Conservation (phyloP, 1,140 invertebrate species). For the Melanaphis sacchari region DNA sequence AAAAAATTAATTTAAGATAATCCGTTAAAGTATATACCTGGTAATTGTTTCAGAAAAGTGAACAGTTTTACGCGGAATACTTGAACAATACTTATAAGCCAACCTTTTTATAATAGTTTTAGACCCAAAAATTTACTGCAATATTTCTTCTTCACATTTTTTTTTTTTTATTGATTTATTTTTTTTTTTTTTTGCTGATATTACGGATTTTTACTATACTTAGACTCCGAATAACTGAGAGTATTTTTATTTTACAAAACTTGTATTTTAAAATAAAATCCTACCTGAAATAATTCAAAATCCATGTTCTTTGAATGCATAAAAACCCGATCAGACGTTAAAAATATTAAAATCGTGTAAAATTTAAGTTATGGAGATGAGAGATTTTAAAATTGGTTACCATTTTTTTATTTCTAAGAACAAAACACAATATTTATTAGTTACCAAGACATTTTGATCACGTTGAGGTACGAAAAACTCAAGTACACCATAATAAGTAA, state of each 20-base stretch:
- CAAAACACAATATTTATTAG: background rate
- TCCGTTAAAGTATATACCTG: background rate
- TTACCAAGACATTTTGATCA: background rate
- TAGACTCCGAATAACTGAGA: background rate
- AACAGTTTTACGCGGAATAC: background rate
- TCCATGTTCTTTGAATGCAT: background rate
- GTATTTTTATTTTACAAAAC: background rate
- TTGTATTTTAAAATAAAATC: background rate
- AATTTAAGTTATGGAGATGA: background rate
- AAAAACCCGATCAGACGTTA: background rate
- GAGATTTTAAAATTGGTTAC: background rate
- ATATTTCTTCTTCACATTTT: background rate
- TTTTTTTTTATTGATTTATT: background rate
- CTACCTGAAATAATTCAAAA: background rate
- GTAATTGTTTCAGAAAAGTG: background rate
- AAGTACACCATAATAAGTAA: background rate
- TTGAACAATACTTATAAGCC: background rate
- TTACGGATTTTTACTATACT: background rate
- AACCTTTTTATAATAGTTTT: background rate
- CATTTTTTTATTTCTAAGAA: background rate
- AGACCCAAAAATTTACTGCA: background rate
- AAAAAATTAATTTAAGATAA: slow-evolving; percentile 8
- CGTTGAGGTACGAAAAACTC: background rate
- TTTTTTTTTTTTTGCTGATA: background rate
- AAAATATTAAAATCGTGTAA: background rate